Evolutionary conservation across 35 echinoderm and acorn worm genomes (phyloP), one percentile per base, ranked within the genome.

Genomic region (Patiria miniata): DNA sequence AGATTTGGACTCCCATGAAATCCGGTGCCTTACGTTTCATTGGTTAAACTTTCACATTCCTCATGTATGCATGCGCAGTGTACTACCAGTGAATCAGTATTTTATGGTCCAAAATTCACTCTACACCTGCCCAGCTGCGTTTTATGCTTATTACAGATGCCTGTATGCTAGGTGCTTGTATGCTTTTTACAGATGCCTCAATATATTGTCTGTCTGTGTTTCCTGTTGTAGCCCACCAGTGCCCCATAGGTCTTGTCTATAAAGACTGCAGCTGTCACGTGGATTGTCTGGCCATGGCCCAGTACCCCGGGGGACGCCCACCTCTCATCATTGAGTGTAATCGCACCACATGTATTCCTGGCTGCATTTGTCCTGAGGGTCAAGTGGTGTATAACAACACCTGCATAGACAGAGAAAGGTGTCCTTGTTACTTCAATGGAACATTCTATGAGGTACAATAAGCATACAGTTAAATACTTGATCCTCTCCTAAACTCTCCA

Each of bases 341-440:
- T 37, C 81, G 80, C 4, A 52, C 79, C 56, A 86, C 92, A 1
- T 93, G 92, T 30, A 22, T 85, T 0, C 86, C 89, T 79, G 92
- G 92, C 0, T 93, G 92, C 77, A 84, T 68, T 39, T 93, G 92
- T 40, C 92, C 92, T 1, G 38, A 39, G 2, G 92, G 92, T 34
- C 81, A 89, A 55, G 88, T 89, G 16, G 36, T 85, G 52, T 53
- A 59, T 54, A 58, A 88, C 5, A 81, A 78, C 8, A 30, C 47
- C 28, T 90, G 88, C 39, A 83, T 90, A 26, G 16, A 37, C 2
- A 36, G 40, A 33, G 80, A 90, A 1, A 56, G 14, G 21, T 90
- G 88, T 77, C 88, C 88, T 21, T 90, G 88, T 77, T 83, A 83
- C 36, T 36, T 14, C 37, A 12, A 39, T 34, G 28, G 40, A 3